Conservation (phyloP, 2,113 vertebrate species). For the Gymnarchus niloticus region DNA sequence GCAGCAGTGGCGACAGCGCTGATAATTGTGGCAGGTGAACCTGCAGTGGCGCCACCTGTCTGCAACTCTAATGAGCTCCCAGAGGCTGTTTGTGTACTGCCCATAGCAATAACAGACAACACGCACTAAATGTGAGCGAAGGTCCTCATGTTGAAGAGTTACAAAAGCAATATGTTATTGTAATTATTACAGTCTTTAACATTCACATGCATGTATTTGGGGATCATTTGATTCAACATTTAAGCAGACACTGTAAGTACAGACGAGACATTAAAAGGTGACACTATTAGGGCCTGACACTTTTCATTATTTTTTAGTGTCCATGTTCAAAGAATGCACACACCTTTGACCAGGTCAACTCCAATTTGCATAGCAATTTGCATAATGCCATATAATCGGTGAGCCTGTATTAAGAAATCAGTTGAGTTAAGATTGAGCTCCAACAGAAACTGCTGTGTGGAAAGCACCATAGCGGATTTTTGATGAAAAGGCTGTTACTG, state of each 20-base stretch:
- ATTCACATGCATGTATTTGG: not conserved
- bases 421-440: not conserved
- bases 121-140: not conserved
- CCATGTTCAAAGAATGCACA: not conserved
- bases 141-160: not conserved
- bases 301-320: not conserved
- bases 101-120: constrained; percentile 32
- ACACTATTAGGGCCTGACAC: not conserved
- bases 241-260: not conserved
- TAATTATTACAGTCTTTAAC: not conserved
- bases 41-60: constrained; percentile 38
- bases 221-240: not conserved
- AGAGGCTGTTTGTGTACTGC: constrained; percentile 38
- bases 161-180: not conserved
- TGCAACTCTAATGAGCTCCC: constrained; percentile 45
- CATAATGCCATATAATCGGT: not conserved
- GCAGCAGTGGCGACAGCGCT: constrained; percentile 22
- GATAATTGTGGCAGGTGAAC: constrained; percentile 24
- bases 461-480: not conserved
- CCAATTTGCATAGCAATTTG: not conserved
- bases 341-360: not conserved
- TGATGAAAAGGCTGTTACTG: not conserved
- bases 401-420: not conserved
- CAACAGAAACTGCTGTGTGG: not conserved
- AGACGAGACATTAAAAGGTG: not conserved